These are phyloP conservation scores for Vanessa atalanta DNA, from an alignment of 1,140 invertebrate species.

Conservation along the genomic window DNA sequence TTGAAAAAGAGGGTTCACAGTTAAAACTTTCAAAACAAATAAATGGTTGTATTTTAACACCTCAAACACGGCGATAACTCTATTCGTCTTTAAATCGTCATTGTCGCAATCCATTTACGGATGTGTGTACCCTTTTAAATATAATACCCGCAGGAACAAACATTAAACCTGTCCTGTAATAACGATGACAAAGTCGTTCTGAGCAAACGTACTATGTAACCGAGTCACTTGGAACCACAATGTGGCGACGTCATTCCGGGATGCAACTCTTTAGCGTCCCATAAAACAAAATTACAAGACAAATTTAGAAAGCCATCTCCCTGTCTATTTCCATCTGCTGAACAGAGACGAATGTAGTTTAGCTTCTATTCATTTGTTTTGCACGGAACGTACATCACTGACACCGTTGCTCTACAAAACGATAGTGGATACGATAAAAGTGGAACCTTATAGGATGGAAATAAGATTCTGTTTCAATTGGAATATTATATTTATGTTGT, in stretches of 20 bases:
- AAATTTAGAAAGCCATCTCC: conserved; percentile 30
- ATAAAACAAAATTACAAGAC: conserved; percentile 33
- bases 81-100: neutral
- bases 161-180: conserved; percentile 15
- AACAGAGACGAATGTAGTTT: conserved; percentile 19
- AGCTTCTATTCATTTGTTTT: conserved; percentile 26
- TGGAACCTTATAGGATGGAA: neutral
- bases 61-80: too few species aligned
- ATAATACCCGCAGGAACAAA: conserved; percentile 4
- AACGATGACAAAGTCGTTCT: conserved; percentile 15
- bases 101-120: neutral
- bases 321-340: conserved; percentile 6
- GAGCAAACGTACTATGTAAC: neutral
- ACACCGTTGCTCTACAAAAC: conserved; percentile 15
- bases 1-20: neutral
- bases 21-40: neutral
- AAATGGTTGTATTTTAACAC: neutral
- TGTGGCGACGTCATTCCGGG: conserved; percentile 12
- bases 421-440: neutral
- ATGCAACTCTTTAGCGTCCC: conserved; percentile 32
- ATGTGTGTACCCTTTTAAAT: neutral
- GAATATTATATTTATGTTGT: neutral
- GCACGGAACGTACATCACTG: conserved; percentile 13
- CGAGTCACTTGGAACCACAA: neutral
- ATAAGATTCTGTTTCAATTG: conserved; percentile 7